phyloP scores from a whole-genome alignment of 1,140 invertebrate species.

The Lordiphosa collinella region DNA sequence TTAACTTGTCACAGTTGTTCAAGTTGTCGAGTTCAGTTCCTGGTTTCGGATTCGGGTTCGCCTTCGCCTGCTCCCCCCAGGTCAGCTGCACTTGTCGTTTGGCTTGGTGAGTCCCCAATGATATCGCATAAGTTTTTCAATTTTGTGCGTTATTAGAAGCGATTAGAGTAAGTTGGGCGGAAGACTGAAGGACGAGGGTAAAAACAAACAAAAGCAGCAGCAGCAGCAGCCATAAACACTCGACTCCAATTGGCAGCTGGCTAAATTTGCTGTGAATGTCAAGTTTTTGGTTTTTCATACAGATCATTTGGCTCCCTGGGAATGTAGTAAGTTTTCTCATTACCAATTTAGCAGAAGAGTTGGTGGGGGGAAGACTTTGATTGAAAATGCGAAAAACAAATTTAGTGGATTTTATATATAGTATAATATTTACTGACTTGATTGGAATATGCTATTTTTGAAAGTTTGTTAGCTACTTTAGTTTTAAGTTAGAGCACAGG shows the following conservation, averaged over 20 bases:
- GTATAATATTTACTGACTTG: too few species aligned
- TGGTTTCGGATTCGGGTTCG: conserved; percentile 5
- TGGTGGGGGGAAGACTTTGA: too few species aligned
- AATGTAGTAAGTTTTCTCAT: background rate
- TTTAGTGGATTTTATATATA: too few species aligned
- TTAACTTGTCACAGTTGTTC: conserved; percentile 70
- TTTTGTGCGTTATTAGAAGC: conserved; percentile 79
- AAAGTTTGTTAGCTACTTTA: too few species aligned
- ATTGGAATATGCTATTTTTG: too few species aligned
- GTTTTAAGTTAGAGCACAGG: too few species aligned
- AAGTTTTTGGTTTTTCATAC: conserved; percentile 13
- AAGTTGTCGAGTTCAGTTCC: conserved; percentile 64
- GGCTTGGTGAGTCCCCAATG: conserved; percentile 60
- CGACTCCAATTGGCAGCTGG: conserved; percentile 52
- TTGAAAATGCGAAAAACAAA: too few species aligned
- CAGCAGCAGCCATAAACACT: conserved; percentile 51
- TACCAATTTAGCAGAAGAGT: too few species aligned
- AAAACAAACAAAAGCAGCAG: conserved; percentile 16
- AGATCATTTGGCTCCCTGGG: background rate
- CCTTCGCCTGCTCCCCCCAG: conserved; percentile 1
- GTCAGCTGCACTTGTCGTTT: conserved; percentile 67
- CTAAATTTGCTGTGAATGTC: conserved; percentile 45
- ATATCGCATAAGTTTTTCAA: conserved; percentile 79
- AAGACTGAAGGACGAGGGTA: background rate
- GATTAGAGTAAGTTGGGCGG: conserved; percentile 55